Base-by-base conservation (phyloP, 2,888 invertebrate genomes). In the Cataglyphis albicans region DNA sequence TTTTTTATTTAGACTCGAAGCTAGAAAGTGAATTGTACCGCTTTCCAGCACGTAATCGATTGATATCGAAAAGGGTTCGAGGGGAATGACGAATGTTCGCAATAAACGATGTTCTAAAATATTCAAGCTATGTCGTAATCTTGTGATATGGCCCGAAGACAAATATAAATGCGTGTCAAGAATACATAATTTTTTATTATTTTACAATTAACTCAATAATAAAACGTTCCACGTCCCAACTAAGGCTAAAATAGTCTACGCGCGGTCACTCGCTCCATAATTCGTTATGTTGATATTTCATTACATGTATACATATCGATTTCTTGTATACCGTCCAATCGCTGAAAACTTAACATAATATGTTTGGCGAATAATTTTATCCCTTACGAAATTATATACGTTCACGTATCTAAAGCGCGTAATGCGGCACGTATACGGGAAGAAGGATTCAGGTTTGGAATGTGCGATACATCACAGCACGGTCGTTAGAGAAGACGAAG, bases 381-480 rank as follows among this genome's bases (percentile, higher is more conserved):
- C 78, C 41, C 38, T 87, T 90, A 89, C 67, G 81, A 86, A 88
- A 89, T 87, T 81, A 90, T 29, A 73, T 83, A 88, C 81, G 44
- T 70, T 81, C 81, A 64, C 38, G n/a, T 15, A 12, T 83, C 86
- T 90, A 80, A 88, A 84, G 64, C 52, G 52, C 65, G 67, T 73
- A 15, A 84, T 82, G 73, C 70, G 74, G n/a, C 65, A 83, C 65
- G 76, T 85, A 86, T 63, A 84, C 55, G 81, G 67, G 89, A 84
- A 88, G 82, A 84, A 81, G 78, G 84, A 83, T 83, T 88, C 83
- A 90, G 76, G 85, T 83, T 78, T 90, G 89, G 89, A 90, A 90
- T 89, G 89, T 87, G 73, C 83, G 52, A 82, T 81, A 86, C 87
- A 88, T 88, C 88, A 88, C 86, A 89, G 72, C 68, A 64, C 61